These are phyloP conservation scores for Aurelia sp. DNA, from an alignment of 30 jellyfish, hydroid and myxozoan species.

Conservation along the genomic window DNA sequence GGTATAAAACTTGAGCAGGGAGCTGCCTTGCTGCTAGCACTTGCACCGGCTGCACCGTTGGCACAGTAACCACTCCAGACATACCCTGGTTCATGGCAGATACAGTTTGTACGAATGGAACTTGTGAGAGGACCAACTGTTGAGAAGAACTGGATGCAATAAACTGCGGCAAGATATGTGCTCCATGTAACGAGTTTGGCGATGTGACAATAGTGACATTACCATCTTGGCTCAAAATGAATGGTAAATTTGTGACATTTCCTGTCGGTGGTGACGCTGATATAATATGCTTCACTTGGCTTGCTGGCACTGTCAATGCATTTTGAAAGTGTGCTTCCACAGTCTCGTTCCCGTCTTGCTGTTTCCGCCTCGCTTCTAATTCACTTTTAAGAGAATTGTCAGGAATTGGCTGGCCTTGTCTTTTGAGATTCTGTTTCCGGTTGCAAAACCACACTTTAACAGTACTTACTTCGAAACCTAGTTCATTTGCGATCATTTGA, in stretches of 20 bases:
- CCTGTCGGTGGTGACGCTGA: conserved; percentile 90
- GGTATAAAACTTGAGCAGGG: conserved; percentile 52
- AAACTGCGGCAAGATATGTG: conserved; percentile 64
- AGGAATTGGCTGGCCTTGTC: conserved; percentile 77
- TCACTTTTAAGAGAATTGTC: conserved; percentile 60
- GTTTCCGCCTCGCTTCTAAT: conserved; percentile 49
- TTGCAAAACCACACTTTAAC: conserved; percentile 97
- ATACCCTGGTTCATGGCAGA: conserved; percentile 85
- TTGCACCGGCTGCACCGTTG: conserved; percentile 58
- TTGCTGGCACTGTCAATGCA: conserved; percentile 42
- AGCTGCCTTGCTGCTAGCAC: conserved; percentile 56
- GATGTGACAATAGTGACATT: conserved; percentile 84
- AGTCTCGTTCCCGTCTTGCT: conserved; percentile 15
- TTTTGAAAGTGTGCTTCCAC: conserved; percentile 19
- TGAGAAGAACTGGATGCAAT: conserved; percentile 67
- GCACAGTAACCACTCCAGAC: conserved; percentile 60
- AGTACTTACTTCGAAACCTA: conserved; percentile 80
- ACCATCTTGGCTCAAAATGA: conserved; percentile 90
- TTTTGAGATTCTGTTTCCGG: conserved; percentile 84
- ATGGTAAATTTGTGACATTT: conserved; percentile 82
- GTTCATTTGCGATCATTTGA: conserved; percentile 74
- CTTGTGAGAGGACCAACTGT: conserved; percentile 89
- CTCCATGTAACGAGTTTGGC: conserved; percentile 50
- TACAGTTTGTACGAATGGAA: conserved; percentile 87
- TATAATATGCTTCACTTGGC: conserved; percentile 51